Evolutionary conservation across 2,888 invertebrate genomes (phyloP).

Genomic region (Eustalomyia histrio): DNA sequence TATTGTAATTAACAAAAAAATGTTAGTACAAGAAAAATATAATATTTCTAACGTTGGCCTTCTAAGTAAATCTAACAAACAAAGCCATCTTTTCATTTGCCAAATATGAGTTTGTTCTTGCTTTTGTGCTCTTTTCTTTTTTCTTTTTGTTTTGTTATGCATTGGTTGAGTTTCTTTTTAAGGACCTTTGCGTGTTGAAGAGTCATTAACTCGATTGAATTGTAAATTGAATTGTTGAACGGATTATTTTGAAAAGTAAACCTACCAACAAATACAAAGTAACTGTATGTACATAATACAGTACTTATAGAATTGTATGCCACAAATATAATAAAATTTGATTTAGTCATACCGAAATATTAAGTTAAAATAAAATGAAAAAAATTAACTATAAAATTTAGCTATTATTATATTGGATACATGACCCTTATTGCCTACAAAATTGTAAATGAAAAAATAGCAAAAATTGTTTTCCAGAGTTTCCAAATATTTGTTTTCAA

Average conservation of each 20-base stretch:
- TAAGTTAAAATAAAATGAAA: too few species aligned
- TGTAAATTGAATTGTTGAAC: constrained; percentile 73
- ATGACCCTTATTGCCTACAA: too few species aligned
- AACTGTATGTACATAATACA: background rate
- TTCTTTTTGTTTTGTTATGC: background rate
- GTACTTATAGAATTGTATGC: background rate
- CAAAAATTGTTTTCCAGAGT: too few species aligned
- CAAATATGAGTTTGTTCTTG: background rate
- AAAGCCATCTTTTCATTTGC: background rate
- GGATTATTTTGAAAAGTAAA: constrained; percentile 22
- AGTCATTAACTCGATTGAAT: constrained; percentile 75
- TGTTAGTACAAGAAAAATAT: too few species aligned
- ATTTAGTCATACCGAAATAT: background rate
- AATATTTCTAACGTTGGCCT: background rate
- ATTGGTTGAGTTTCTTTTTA: constrained; percentile 25
- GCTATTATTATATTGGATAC: too few species aligned
- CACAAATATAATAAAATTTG: background rate
- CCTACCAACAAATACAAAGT: background rate
- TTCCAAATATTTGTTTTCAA: too few species aligned
- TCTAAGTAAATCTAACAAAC: background rate
- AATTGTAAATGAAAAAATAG: too few species aligned
- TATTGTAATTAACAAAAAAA: too few species aligned
- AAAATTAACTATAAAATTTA: too few species aligned
- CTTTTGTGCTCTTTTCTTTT: too few species aligned
- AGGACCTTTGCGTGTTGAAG: constrained; percentile 75